Evolutionary conservation across 2,113 vertebrate species (phyloP), one percentile per base, ranked within the genome.

Genomic region (Mormyrus iriodes): DNA sequence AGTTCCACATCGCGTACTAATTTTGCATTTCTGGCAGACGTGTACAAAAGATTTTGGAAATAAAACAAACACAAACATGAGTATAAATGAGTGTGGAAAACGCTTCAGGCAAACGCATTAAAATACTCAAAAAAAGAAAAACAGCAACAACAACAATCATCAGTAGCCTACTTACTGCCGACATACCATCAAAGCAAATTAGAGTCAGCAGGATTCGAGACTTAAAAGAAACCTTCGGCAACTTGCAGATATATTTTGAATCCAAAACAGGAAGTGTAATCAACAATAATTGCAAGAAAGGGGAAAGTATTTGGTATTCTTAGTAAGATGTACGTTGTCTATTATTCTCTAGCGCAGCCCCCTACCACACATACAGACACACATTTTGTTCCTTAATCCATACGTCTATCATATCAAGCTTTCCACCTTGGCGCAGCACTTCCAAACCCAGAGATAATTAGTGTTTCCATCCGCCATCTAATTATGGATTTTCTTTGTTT

Each of bases 391-490:
- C 27, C 85, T 35, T 53, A 13, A 86, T 31, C 55, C 55, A 53
- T 27, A 27, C 51, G 13, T 53, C 27, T 53, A 3, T 86, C 85
- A 53, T 51, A 35, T 39, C 51, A 35, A 15, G 49, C 31, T 19
- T 53, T 31, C 49, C n/a, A 53, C 85, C 12, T 53, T 35, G 39
- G 35, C 8, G 10, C 15, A 87, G 15, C 39, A n/a, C 21, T 65
- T 39, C 58, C 55, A 65, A 53, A 53, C 31, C 9, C 53, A 53
- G 6, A 44, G 39, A 86, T 86, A 86, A 86, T 86, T 31, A 42
- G 15, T 90, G 89, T 90, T 89, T 42, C 31, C 13, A 79, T 21
- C 91, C 90, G 90, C 91, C 90, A 92, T 93, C 94, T 91, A 88
- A 89, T 92, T 89, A 42, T 79, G 35, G 35, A 8, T 79, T 79